Evolutionary conservation across 2,888 invertebrate genomes (phyloP), one percentile per base, ranked within the genome.

Genomic region (Listrodromus nycthemerus): DNA sequence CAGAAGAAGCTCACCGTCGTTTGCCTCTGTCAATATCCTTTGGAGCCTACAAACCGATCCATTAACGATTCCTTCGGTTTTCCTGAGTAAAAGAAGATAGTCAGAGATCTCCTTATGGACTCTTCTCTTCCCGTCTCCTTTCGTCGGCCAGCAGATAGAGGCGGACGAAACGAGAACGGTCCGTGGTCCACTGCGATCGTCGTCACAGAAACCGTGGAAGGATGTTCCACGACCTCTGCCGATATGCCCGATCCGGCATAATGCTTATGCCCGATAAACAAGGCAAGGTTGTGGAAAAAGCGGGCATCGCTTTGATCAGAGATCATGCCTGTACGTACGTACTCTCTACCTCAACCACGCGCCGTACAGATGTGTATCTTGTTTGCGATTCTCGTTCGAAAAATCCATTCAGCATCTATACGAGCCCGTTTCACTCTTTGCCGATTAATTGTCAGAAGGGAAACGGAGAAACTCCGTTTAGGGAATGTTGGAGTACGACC

Each of bases 401-500:
- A 82, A 71, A 66, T 81, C 79, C 71, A 84, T 84, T 84, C 84
- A 82, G 75, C 74, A n/a, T 63, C 73, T 74, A 52, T 78, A 48
- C 75, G 63, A 41, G 63, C 65, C 16, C 58, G 80, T 65, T 83
- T 73, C 65, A 70, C 77, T 87, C 85, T 88, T 87, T 85, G 87
- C 61, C 86, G 88, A 88, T 85, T 90, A 91, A 90, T 91, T 91
- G 91, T 91, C 90, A 90, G 87, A 87, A 89, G 89, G 66, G 73
- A 80, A 77, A 63, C 77, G 80, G 80, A 77, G 66, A 75, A 77
- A 74, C 86, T 86, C 92, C 93, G 92, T 92, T 92, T 92, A 93
- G 92, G 93, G 92, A 92, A 93, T 92, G 91, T 92, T 93, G 92
- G 90, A 89, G 87, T 79, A 67, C 73, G 71, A 77, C 69, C 66